A percentile compares a stretch with the other conserved stretches of the same genome.
Evolutionary conservation across 2,113 vertebrate species (phyloP).

Genomic region (Ailurus styani): DNA sequence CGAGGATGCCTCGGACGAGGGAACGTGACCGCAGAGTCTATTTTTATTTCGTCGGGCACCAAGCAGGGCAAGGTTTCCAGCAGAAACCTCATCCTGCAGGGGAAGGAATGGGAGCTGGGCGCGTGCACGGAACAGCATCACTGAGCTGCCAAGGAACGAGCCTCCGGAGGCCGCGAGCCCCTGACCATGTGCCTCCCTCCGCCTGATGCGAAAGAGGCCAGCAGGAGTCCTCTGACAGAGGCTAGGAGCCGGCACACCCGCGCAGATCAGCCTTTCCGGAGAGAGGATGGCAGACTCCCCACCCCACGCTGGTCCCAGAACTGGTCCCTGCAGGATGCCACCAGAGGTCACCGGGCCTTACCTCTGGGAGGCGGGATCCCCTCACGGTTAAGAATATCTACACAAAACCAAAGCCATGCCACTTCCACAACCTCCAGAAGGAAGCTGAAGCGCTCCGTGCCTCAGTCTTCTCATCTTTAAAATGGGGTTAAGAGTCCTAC

Average conservation of each 20-base stretch:
- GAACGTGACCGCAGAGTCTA: background rate
- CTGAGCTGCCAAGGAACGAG: background rate
- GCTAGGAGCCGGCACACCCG: background rate
- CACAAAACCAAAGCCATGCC: background rate
- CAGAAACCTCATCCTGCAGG: background rate
- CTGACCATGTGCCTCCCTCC: background rate
- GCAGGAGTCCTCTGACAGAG: background rate
- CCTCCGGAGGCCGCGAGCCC: background rate
- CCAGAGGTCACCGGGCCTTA: background rate
- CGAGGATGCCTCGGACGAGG: background rate
- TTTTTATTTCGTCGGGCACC: background rate
- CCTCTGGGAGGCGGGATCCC: fast-evolving
- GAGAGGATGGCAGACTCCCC: background rate
- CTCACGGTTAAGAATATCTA: background rate
- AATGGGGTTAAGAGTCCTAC: background rate
- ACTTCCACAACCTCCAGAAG: background rate
- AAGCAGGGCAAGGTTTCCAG: background rate
- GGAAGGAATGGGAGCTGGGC: background rate
- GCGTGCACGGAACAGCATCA: fast-evolving
- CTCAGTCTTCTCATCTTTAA: background rate
- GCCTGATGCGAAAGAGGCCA: background rate
- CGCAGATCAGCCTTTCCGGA: background rate
- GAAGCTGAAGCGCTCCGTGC: fast-evolving
- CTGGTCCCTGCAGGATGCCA: background rate
- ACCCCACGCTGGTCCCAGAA: fast-evolving